Evolutionary conservation across 2,888 invertebrate genomes (phyloP).

Genomic region (Onchidella celtica): DNA sequence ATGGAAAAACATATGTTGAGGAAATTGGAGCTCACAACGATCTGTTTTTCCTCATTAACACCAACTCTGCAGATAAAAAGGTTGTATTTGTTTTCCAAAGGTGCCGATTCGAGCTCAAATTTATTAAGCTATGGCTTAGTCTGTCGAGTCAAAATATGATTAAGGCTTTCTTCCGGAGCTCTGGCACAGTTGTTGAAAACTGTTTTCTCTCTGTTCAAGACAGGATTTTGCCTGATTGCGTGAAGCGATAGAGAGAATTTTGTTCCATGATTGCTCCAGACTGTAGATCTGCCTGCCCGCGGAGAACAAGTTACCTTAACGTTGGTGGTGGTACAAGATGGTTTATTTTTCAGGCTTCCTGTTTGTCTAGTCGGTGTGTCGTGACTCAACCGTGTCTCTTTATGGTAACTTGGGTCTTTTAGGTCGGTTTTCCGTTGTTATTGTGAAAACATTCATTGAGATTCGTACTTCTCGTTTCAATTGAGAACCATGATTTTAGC

Average conservation of each 20-base stretch:
- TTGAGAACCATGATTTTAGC: too few species aligned
- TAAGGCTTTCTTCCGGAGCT: not conserved
- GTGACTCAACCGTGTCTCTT: too few species aligned
- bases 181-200: not conserved
- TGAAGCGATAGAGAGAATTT: not conserved
- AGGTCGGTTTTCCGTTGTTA: too few species aligned
- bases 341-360: too few species aligned
- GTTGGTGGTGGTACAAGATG: too few species aligned
- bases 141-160: not conserved
- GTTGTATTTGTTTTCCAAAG: not conserved
- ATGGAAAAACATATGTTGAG: slow-evolving; percentile 32
- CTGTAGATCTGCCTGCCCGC: too few species aligned
- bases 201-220: not conserved
- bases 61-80: not conserved
- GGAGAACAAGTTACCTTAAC: too few species aligned
- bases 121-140: not conserved
- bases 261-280: too few species aligned
- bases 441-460: too few species aligned
- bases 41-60: slow-evolving; percentile 32
- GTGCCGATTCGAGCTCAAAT: not conserved
- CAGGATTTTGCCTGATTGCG: not conserved
- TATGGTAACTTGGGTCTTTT: too few species aligned
- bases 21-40: not conserved
- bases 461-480: too few species aligned
- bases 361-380: too few species aligned